Conservation (phyloP, 92 coral and sea anemone genomes). For the Parazoanthus atlanticus region DNA sequence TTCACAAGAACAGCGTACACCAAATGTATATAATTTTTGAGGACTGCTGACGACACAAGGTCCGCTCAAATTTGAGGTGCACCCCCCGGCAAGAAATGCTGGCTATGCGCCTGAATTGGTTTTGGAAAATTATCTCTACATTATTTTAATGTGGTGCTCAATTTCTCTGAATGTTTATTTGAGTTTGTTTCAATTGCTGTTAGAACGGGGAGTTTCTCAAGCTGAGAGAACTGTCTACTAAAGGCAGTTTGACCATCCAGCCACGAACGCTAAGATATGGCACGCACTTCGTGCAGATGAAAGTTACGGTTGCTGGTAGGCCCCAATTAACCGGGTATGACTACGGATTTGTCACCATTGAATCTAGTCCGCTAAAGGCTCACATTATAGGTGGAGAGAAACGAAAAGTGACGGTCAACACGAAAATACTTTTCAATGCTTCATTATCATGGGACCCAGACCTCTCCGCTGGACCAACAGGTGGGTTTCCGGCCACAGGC, state of each 20-base stretch:
- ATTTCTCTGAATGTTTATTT: too few species aligned
- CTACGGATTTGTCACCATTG: slow-evolving; percentile 7
- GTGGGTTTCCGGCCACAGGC: neutral
- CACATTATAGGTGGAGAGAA: neutral
- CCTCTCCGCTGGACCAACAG: slow-evolving; percentile 18
- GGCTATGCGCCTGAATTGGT: too few species aligned
- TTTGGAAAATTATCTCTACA: too few species aligned
- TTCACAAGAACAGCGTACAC: too few species aligned
- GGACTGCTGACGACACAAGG: too few species aligned
- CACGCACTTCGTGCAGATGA: slow-evolving; percentile 23
- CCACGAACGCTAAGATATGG: slow-evolving; percentile 25
- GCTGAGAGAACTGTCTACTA: neutral
- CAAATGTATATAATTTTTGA: too few species aligned
- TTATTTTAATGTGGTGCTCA: too few species aligned
- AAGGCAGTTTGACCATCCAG: neutral
- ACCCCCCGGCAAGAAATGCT: too few species aligned
- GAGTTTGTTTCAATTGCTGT: too few species aligned
- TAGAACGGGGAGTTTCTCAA: neutral
- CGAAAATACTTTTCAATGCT: neutral
- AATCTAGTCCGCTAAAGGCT: neutral
- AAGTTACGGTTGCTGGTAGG: neutral
- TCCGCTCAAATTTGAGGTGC: too few species aligned
- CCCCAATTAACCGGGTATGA: neutral
- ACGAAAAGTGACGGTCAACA: neutral
- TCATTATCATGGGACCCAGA: slow-evolving; percentile 36